Conservation (phyloP, 2,113 vertebrate genomes). For the Neogale vison region DNA sequence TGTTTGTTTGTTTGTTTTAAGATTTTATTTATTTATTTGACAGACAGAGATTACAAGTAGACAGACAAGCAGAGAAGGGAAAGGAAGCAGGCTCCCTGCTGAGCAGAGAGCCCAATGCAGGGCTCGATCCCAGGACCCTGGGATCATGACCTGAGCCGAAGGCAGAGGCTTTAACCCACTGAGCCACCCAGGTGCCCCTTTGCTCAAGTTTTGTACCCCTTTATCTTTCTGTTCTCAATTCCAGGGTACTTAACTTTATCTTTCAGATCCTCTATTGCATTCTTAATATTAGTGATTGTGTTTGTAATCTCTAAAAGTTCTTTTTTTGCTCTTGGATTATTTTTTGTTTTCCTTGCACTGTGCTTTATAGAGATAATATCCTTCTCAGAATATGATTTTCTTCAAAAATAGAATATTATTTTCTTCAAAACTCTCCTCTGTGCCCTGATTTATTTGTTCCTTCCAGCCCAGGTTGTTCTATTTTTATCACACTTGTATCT, state of each 20-base stretch:
- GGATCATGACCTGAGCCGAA: no score
- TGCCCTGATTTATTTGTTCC: neutral
- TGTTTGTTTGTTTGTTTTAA: no score
- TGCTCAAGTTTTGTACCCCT: neutral
- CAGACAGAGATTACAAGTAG: no score
- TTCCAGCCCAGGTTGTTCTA: neutral
- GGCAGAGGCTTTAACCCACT: no score
- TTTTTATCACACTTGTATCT: neutral
- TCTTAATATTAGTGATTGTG: conserved; percentile 1
- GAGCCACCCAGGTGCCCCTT: neutral
- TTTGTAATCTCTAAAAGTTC: neutral
- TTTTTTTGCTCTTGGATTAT: conserved; percentile 4
- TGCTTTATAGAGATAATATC: conserved; percentile 13
- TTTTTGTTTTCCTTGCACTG: neutral
- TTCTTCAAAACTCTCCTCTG: conserved; percentile 1
- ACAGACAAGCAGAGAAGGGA: no score
- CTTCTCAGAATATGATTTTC: neutral
- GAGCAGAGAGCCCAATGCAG: no score
- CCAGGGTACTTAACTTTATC: neutral
- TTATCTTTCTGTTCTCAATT: conserved; percentile 27
- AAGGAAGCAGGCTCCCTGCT: no score
- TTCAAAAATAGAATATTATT: neutral
- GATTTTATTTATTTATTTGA: no score
- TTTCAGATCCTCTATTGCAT: conserved; percentile 1
- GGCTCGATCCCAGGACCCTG: no score